These are phyloP conservation scores for Smithornis capensis DNA, from an alignment of 2,113 vertebrate genomes.

Conservation along the genomic window DNA sequence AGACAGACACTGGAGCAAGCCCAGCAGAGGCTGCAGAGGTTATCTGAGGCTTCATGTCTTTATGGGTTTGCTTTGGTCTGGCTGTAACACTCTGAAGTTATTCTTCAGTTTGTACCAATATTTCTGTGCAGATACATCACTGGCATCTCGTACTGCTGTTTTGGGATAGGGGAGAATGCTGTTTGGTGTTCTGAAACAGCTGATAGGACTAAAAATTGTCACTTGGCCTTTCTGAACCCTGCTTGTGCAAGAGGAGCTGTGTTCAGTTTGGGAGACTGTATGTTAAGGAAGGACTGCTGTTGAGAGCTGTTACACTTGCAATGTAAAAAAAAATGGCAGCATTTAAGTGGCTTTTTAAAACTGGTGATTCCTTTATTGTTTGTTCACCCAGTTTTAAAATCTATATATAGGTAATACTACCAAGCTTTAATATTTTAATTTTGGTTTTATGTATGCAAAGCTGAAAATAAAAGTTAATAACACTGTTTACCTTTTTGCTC, in stretches of 20 bases:
- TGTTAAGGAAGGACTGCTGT: background rate
- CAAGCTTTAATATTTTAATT: background rate
- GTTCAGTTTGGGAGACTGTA: background rate
- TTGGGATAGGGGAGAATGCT: background rate
- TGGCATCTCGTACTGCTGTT: background rate
- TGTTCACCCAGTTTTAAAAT: background rate
- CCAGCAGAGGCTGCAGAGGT: background rate
- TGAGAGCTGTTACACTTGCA: background rate
- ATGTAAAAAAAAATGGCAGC: background rate
- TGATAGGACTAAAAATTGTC: background rate
- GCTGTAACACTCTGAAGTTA: background rate
- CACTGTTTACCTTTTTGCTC: background rate
- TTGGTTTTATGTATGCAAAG: background rate
- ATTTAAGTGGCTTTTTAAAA: background rate
- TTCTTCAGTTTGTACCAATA: background rate
- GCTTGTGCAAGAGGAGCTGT: background rate
- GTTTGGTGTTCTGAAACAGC: background rate
- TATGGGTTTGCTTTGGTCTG: rapidly evolving
- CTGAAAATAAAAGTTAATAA: background rate
- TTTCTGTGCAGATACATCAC: background rate
- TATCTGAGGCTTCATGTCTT: background rate
- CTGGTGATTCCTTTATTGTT: background rate
- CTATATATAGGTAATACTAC: background rate
- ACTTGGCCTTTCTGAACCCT: background rate
- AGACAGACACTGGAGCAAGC: background rate